A percentile compares a stretch with the other conserved stretches of the same genome.
These are phyloP conservation scores for Laothoe populi DNA, from an alignment of 2,888 invertebrate genomes.

Conservation along the genomic window DNA sequence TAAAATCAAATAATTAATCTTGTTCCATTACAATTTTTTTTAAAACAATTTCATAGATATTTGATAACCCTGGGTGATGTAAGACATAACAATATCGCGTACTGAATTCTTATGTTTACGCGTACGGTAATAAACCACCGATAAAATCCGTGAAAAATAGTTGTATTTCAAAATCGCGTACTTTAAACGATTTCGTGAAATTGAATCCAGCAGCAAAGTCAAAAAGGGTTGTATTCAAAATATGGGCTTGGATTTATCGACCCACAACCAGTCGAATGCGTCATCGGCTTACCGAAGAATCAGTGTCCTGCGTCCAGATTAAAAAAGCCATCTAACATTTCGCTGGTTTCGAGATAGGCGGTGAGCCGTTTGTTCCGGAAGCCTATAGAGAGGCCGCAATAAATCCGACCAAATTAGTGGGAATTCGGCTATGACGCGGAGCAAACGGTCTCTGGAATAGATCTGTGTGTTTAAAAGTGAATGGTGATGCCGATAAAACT, in stretches of 20 bases:
- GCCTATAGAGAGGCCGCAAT: slow-evolving; percentile 18
- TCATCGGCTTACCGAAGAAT: slow-evolving; percentile 20
- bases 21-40: slow-evolving; percentile 42
- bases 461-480: slow-evolving; percentile 15
- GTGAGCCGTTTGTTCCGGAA: slow-evolving; percentile 14
- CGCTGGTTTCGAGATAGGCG: slow-evolving; percentile 8
- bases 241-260: neutral
- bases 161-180: too few relatives aligned
- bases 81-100: slow-evolving; percentile 72
- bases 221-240: neutral
- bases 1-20: too few relatives aligned
- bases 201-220: slow-evolving; percentile 67
- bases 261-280: neutral
- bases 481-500: slow-evolving; percentile 4
- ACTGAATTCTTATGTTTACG: too few relatives aligned
- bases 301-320: slow-evolving; percentile 15
- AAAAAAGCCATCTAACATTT: slow-evolving; percentile 21
- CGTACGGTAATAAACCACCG: too few relatives aligned
- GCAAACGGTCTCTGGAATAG: neutral
- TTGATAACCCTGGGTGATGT: slow-evolving; percentile 79
- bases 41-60: slow-evolving; percentile 78
- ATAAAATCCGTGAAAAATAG: too few relatives aligned
- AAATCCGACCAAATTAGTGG: slow-evolving; percentile 22
- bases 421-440: slow-evolving; percentile 16
- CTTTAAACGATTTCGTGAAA: slow-evolving; percentile 78